phyloP scores from a whole-genome alignment of 2,888 invertebrate species.

The Ochlodes sylvanus region DNA sequence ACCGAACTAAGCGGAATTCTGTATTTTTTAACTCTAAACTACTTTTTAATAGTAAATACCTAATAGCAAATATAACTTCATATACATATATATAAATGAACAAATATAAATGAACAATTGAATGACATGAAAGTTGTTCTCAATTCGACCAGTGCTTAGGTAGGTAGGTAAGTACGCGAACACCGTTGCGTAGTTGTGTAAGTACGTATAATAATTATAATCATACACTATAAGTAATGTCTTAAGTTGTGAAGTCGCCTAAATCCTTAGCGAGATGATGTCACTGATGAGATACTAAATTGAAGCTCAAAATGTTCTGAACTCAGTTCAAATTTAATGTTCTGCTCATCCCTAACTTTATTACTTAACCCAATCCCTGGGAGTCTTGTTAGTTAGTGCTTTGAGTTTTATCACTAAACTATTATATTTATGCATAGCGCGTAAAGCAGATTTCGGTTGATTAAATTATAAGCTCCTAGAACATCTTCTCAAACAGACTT shows the following conservation, averaged over 20 bases:
- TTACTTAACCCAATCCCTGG: slow-evolving; percentile 45
- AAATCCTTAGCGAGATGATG: background rate
- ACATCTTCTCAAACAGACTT: slow-evolving; percentile 7
- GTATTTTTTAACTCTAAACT: too few relatives aligned
- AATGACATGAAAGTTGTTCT: too few relatives aligned
- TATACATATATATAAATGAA: too few relatives aligned
- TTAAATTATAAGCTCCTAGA: slow-evolving; percentile 20
- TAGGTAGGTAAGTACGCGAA: too few relatives aligned
- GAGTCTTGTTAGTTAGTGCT: slow-evolving; percentile 10
- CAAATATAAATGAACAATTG: too few relatives aligned
- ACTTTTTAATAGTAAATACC: too few relatives aligned
- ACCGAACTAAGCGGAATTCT: too few relatives aligned
- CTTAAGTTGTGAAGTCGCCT: background rate
- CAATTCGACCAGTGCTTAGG: too few relatives aligned
- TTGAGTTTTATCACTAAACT: slow-evolving; percentile 14
- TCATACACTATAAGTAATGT: too few relatives aligned
- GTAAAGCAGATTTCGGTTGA: slow-evolving; percentile 12
- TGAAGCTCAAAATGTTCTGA: slow-evolving; percentile 11
- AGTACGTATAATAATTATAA: too few relatives aligned
- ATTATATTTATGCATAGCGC: slow-evolving; percentile 7
- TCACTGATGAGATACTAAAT: background rate
- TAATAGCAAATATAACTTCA: too few relatives aligned
- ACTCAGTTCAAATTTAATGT: slow-evolving; percentile 41
- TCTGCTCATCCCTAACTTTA: slow-evolving; percentile 47
- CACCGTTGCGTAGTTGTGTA: too few relatives aligned